phyloP scores from a whole-genome alignment of 2,888 invertebrate genomes.

The Epirrhoe tristata region DNA sequence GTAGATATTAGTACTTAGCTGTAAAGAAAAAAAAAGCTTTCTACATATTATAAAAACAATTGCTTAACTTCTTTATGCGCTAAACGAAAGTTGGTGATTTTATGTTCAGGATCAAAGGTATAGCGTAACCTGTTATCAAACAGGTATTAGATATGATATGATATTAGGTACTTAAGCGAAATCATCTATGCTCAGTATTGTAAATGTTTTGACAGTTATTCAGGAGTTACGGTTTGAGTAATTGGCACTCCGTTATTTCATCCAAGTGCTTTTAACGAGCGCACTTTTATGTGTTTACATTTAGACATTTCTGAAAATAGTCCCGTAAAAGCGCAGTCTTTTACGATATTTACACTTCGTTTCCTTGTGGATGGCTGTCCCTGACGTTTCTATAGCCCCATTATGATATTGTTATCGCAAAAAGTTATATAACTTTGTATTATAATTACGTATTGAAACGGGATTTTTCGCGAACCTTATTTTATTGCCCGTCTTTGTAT shows the following conservation, averaged over 20 bases:
- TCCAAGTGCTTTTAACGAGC: constrained; percentile 50
- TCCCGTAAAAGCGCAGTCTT: constrained; percentile 45
- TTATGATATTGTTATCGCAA: constrained; percentile 37
- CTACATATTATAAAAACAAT: neutral
- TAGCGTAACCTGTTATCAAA: no score
- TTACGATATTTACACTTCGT: constrained; percentile 49
- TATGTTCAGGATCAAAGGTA: no score
- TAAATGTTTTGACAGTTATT: constrained; percentile 38
- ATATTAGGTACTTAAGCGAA: neutral
- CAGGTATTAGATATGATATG: no score
- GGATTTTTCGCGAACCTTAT: no score
- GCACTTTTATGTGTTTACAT: constrained; percentile 55
- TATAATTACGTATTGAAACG: no score
- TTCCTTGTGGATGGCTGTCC: constrained; percentile 35
- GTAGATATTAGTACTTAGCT: neutral
- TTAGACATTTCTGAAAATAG: constrained; percentile 53
- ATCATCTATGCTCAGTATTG: constrained; percentile 8
- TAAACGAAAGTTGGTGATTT: no score
- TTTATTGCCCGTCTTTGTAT: no score
- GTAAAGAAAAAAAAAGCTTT: no score
- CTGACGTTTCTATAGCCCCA: constrained; percentile 7
- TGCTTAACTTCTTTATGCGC: neutral
- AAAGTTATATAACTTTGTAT: neutral
- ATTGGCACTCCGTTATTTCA: constrained; percentile 45
- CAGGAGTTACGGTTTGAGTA: constrained; percentile 42